Conservation (phyloP, 2,888 invertebrate genomes). For the Lymantria dispar region DNA sequence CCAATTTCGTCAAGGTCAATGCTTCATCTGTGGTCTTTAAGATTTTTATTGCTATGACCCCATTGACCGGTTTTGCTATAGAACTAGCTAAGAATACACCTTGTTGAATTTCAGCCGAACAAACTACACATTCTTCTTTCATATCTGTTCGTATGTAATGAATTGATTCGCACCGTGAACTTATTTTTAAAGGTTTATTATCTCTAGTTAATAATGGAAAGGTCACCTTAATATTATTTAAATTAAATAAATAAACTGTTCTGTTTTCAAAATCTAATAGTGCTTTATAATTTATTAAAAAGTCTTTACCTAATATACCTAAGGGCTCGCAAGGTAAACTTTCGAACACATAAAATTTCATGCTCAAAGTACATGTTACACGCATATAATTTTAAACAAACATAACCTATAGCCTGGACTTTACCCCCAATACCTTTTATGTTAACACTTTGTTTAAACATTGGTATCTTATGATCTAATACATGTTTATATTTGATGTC, state of each 20-base stretch:
- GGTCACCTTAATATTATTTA: neutral
- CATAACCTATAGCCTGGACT: neutral
- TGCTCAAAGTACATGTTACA: neutral
- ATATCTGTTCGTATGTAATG: slow-evolving; percentile 3
- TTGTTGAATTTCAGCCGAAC: slow-evolving; percentile 1
- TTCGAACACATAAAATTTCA: neutral
- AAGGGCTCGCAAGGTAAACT: neutral
- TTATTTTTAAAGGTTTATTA: neutral
- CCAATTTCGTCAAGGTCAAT: neutral
- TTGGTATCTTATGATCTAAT: neutral
- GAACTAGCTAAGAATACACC: slow-evolving; percentile 6
- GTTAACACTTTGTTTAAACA: neutral
- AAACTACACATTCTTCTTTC: slow-evolving; percentile 6
- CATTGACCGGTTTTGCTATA: slow-evolving; percentile 3
- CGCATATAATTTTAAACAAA: neutral
- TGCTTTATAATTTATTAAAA: neutral
- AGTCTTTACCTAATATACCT: neutral
- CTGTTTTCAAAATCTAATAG: neutral
- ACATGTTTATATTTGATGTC: neutral
- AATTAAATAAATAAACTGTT: neutral
- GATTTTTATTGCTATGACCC: slow-evolving; percentile 8
- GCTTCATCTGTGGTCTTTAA: slow-evolving; percentile 13
- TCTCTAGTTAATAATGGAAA: neutral
- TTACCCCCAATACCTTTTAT: neutral
- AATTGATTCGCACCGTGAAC: slow-evolving; percentile 13